These are phyloP conservation scores for Venustaconcha ellipsiformis DNA, from an alignment of 1,140 invertebrate species.

Conservation along the genomic window DNA sequence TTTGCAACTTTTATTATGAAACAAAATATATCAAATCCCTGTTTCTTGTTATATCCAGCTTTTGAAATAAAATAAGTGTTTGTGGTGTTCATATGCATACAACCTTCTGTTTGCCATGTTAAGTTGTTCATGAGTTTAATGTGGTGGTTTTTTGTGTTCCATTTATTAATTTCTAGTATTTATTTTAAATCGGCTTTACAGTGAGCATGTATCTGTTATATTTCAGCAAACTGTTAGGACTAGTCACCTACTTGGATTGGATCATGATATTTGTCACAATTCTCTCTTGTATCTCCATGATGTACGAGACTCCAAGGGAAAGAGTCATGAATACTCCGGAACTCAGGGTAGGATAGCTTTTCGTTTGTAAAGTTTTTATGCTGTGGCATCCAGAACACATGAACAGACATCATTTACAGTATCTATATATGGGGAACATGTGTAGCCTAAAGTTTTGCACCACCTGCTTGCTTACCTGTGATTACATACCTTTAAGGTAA, in stretches of 20 bases:
- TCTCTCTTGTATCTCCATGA: slow-evolving; percentile 97
- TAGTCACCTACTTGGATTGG: slow-evolving; percentile 99
- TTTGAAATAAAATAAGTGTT: no score
- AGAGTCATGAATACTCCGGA: slow-evolving; percentile 72
- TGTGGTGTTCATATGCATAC: no score
- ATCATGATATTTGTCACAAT: slow-evolving; percentile 99
- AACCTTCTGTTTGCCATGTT: no score
- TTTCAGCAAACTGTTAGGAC: slow-evolving; percentile 91
- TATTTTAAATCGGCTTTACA: no score
- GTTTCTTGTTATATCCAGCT: no score
- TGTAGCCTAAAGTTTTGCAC: not conserved
- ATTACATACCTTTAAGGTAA: no score
- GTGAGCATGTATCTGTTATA: no score
- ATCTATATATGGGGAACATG: not conserved
- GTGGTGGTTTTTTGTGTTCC: no score
- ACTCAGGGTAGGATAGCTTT: slow-evolving; percentile 62
- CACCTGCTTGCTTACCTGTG: not conserved
- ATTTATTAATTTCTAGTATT: no score
- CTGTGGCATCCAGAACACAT: not conserved
- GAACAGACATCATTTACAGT: not conserved
- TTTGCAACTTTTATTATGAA: no score
- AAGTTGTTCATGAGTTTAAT: no score
- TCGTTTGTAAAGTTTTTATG: not conserved
- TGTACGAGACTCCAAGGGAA: slow-evolving; percentile 95
- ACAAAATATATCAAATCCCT: no score